Percentiles rank a stretch among this genome's conserved stretches.
Conservation (phyloP, 2,113 vertebrate species). For the Forbesichthys papilliferus region DNA sequence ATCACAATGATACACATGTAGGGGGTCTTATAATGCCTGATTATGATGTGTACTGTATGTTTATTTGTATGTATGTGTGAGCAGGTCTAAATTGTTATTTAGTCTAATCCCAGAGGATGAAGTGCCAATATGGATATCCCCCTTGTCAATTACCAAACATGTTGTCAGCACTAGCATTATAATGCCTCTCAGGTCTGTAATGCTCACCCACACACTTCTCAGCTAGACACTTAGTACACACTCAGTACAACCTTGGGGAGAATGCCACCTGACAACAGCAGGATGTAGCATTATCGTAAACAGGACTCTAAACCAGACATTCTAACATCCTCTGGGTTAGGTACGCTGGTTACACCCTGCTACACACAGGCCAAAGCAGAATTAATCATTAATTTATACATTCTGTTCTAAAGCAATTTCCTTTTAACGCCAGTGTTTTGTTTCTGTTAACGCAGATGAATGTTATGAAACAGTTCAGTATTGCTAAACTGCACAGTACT, state of each 20-base stretch:
- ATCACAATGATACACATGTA: too few species aligned
- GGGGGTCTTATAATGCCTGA: too few species aligned
- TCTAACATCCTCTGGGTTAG: too few species aligned
- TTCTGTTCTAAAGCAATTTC: too few species aligned
- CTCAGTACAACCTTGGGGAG: conserved; percentile 26
- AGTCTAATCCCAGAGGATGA: conserved; percentile 52
- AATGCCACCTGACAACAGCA: conserved; percentile 31
- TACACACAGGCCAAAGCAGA: too few species aligned
- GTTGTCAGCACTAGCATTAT: conserved; percentile 62
- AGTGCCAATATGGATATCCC: conserved; percentile 20
- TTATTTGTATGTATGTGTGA: neutral
- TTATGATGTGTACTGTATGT: neutral
- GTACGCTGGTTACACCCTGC: too few species aligned
- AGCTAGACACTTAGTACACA: conserved; percentile 12
- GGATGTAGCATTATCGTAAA: conserved; percentile 49
- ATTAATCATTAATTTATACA: too few species aligned
- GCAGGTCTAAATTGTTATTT: conserved; percentile 30
- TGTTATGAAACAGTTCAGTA: neutral
- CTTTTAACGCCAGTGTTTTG: too few species aligned
- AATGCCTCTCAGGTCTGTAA: conserved; percentile 52
- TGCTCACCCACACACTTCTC: conserved; percentile 18
- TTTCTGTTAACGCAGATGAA: too few species aligned
- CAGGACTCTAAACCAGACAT: neutral
- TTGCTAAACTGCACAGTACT: too few species aligned
- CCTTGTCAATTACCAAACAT: conserved; percentile 50